phyloP scores from a whole-genome alignment of 2,113 vertebrate genomes.

The Microcebus lehilahytsara region DNA sequence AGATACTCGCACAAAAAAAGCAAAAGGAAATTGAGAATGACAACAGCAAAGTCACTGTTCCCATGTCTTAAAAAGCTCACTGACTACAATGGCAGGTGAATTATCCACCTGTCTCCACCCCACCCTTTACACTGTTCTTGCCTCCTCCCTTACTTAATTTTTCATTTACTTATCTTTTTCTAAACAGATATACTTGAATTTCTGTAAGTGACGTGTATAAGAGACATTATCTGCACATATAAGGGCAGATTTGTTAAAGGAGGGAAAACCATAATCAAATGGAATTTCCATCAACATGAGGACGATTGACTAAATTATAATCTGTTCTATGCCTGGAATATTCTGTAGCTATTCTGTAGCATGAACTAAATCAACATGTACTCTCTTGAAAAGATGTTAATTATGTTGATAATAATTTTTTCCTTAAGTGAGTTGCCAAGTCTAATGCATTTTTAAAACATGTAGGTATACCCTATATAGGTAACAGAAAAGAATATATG shows the following conservation, averaged over 20 bases:
- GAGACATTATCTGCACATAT: not conserved
- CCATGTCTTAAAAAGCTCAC: fast-evolving
- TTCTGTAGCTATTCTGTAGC: not conserved
- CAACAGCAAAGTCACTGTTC: not conserved
- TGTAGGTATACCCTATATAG: not conserved
- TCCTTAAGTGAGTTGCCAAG: not conserved
- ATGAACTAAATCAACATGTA: not conserved
- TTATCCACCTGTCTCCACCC: not conserved
- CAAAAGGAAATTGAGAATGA: not conserved
- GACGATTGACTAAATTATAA: not conserved
- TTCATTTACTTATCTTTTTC: not conserved
- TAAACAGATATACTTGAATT: not conserved
- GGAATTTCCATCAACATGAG: not conserved
- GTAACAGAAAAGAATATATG: not conserved
- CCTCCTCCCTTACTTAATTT: not conserved
- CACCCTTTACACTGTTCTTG: not conserved
- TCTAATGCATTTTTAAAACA: not conserved
- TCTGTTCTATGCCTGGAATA: not conserved
- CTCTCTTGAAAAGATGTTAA: not conserved
- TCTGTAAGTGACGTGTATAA: fast-evolving
- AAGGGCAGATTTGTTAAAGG: not conserved
- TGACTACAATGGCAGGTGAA: not conserved
- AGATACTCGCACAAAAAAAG: not conserved
- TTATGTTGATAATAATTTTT: not conserved
- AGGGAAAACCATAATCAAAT: not conserved